A percentile compares a stretch with the other conserved stretches of the same genome.
Conservation (phyloP, 92 coral and sea anemone genomes). For the Phenganax marumi region DNA sequence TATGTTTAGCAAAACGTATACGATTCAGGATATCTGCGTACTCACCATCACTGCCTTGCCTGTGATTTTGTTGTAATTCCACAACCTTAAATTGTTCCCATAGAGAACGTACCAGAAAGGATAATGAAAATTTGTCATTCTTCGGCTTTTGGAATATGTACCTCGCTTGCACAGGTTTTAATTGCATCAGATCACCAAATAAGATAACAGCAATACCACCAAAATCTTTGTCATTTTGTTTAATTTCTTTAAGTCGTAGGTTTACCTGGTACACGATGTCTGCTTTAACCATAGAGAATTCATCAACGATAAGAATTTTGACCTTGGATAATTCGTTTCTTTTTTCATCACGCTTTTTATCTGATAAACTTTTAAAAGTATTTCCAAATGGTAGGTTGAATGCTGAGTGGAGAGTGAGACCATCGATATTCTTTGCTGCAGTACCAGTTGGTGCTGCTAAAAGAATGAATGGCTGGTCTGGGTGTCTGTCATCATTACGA, state of each 20-base stretch:
- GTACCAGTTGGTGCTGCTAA: constrained; percentile 35
- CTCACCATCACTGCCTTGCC: constrained; percentile 29
- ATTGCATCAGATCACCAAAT: constrained; percentile 25
- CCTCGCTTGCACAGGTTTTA: constrained; percentile 10
- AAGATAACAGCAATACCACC: constrained; percentile 10
- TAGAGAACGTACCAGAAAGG: constrained; percentile 31
- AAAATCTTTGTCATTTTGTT: constrained; percentile 16
- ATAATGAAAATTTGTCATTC: constrained; percentile 18
- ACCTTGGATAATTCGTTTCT: constrained; percentile 23
- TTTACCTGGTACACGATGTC: constrained; percentile 15
- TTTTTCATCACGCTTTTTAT: constrained; percentile 27
- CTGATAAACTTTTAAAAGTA: constrained; percentile 10
- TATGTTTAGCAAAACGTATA: constrained; percentile 29
- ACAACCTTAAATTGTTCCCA: constrained; percentile 23
- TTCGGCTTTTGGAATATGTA: constrained; percentile 19
- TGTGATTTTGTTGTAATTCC: constrained; percentile 27
- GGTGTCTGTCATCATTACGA: constrained; percentile 25
- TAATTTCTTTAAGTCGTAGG: constrained; percentile 2
- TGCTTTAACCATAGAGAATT: constrained; percentile 26
- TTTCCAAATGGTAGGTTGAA: constrained; percentile 36
- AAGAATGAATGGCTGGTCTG: constrained; percentile 32
- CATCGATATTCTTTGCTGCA: constrained; percentile 24
- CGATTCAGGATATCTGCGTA: constrained; percentile 34
- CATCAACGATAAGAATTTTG: constrained; percentile 19
- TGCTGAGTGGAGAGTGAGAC: constrained; percentile 33